phyloP scores from a whole-genome alignment of 2,797 vertebrate species.

The Rhyacichthys aspro region DNA sequence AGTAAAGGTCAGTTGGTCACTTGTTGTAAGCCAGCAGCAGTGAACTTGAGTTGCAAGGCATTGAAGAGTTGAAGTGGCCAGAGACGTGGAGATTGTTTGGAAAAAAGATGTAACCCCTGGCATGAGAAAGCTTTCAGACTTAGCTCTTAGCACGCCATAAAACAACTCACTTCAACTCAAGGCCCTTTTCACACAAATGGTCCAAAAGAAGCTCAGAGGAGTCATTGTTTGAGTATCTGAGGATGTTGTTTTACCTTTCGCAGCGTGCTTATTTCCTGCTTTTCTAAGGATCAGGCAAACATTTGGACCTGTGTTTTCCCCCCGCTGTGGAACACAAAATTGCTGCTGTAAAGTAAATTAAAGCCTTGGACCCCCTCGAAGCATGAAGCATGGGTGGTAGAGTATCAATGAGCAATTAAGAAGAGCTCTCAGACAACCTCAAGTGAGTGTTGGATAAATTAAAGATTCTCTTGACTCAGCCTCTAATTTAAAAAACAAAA shows the following conservation, averaged over 20 bases:
- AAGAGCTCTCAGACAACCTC: slow-evolving; percentile 19
- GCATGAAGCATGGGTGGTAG: slow-evolving; percentile 33
- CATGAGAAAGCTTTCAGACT: neutral
- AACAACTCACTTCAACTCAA: neutral
- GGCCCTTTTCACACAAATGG: neutral
- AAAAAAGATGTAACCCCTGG: neutral
- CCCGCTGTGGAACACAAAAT: slow-evolving; percentile 54
- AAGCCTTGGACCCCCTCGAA: slow-evolving; percentile 52
- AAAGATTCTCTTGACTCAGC: slow-evolving; percentile 39
- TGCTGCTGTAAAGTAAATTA: slow-evolving; percentile 60
- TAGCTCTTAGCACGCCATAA: neutral
- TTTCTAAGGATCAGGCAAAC: slow-evolving; percentile 55
- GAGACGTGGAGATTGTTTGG: neutral
- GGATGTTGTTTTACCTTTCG: slow-evolving; percentile 54
- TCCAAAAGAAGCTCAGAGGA: slow-evolving; percentile 15
- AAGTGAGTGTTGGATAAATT: slow-evolving; percentile 47
- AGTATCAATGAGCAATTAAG: slow-evolving; percentile 53
- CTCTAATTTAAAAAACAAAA: slow-evolving; percentile 48
- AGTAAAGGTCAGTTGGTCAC: slow-evolving; percentile 1
- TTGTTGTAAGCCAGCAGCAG: slow-evolving; percentile 6
- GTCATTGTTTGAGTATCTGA: slow-evolving; percentile 22
- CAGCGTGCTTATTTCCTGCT: slow-evolving; percentile 61
- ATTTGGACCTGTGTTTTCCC: slow-evolving; percentile 46
- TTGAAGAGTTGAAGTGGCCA: slow-evolving; percentile 19
- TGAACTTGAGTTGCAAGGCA: neutral